A percentile compares a stretch with the other conserved stretches of the same genome.
Evolutionary conservation across 2,888 invertebrate genomes (phyloP).

Genomic region (Lasiommata megera): DNA sequence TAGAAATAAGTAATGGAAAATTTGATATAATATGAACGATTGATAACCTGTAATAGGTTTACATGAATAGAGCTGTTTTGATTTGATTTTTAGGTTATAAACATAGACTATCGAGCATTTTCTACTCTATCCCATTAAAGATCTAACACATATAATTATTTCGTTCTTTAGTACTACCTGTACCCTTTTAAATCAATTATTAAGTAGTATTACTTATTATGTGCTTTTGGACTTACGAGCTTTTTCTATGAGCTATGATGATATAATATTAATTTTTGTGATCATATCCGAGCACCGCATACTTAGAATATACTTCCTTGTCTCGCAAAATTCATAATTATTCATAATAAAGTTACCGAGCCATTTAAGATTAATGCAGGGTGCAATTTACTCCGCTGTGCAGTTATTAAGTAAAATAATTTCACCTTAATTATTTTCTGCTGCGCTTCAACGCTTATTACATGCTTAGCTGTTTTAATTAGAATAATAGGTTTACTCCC

Average conservation of each 20-base stretch:
- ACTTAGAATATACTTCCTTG: background rate
- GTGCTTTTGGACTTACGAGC: background rate
- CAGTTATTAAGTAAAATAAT: constrained; percentile 32
- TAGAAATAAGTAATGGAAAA: too few species aligned
- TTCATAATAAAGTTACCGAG: constrained; percentile 27
- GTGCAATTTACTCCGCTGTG: constrained; percentile 29
- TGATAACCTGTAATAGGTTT: too few species aligned
- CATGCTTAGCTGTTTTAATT: constrained; percentile 18
- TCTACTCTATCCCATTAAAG: too few species aligned
- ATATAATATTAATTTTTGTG: background rate
- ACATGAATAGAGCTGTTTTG: too few species aligned
- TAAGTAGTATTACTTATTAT: too few species aligned
- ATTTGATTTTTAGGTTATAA: too few species aligned
- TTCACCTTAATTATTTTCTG: constrained; percentile 32
- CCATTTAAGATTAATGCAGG: constrained; percentile 31
- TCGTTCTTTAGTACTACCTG: too few species aligned
- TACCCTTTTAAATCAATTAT: too few species aligned
- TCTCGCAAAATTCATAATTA: constrained; percentile 4
- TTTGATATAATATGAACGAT: too few species aligned
- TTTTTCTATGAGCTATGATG: background rate
- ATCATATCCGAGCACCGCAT: background rate
- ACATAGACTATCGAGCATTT: too few species aligned
- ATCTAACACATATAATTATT: too few species aligned
- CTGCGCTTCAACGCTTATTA: constrained; percentile 25
- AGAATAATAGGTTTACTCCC: constrained; percentile 16